Evolutionary conservation across 2,113 vertebrate species (phyloP), one percentile per base, ranked within the genome.

Genomic region (Hyperopisus bebe): DNA sequence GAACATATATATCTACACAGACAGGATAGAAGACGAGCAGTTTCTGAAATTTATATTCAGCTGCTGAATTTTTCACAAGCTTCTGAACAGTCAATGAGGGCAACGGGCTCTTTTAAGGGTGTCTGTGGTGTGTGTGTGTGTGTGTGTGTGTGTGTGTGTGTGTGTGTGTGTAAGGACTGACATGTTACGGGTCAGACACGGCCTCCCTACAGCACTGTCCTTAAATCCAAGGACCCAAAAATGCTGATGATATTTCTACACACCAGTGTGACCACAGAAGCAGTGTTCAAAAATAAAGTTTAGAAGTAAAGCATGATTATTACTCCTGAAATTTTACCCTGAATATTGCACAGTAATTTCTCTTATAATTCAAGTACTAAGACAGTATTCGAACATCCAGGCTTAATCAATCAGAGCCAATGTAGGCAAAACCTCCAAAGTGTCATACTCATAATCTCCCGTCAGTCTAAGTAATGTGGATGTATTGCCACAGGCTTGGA

Each of bases 401-500:
- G 96, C 96, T 97, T 96, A 96, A 96, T 97, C 96, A 95, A 95
- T 96, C 96, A 96, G 96, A 97, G 92, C 92, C 95, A 95, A 97
- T 96, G 96, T 95, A 96, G 94, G 97, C 95, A 96, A 96, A 98
- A 97, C 97, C 97, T 96, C 97, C 97, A 96, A 96, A 97, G 94
- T 95, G 95, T 95, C 95, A 95, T 97, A 97, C 97, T 80, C 95
- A 95, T 97, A 96, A 97, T 96, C 96, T 95, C 93, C 96, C 96
- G 96, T 97, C 98, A 97, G 95, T 94, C 94, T 97, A 96, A 97
- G 97, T 97, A 97, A 97, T 97, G 95, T 96, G 95, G 98, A 97
- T 98, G 97, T 97, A 97, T 96, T 97, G 97, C 97, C 97, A 97
- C 96, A 96, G 96, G 97, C 97, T 97, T 97, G 96, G 95, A 96